Evolutionary conservation across 2,888 invertebrate genomes (phyloP), one percentile per base, ranked within the genome.

Genomic region (Oligia latruncula): DNA sequence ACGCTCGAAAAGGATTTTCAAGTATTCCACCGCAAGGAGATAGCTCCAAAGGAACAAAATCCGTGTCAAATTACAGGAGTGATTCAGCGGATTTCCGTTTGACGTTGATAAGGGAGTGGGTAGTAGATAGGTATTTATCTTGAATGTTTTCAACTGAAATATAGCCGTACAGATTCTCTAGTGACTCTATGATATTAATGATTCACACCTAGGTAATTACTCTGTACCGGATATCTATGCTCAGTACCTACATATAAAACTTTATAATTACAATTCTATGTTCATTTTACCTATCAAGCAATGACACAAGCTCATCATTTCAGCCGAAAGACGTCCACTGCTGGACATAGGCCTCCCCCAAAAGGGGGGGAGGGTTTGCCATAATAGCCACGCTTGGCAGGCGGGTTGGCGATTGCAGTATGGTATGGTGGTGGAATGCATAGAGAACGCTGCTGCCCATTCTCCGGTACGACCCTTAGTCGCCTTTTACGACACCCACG

Each of bases 61-160:
- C 60, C 81, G 64, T 65, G 77, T 83, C 83, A 65, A 83, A 77
- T 81, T 70, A 70, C 58, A 29, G n/a, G 58, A 60, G 23, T 6
- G 58, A 83, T 65, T 77, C 81, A 78, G 83, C 78, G 66, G 66
- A 77, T 77, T 75, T 66, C 23, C 2, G 52, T 60, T 60, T 70
- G 83, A 83, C 83, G 17, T 78, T 78, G 81, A 81, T 71, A 71
- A 83, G 71, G 70, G 71, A 52, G 60, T n/a, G 15, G 58, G 29
- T 35, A 60, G 52, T 64, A 13, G 64, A 20, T 8, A 4, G n/a
- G 65, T 60, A 60, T 81, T 81, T 81, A 64, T 52, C 46, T 55
- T 46, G 52, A 71, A 77, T 77, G 78, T 66, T 83, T 66, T 35
- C 52, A 82, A 77, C 83, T 77, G 6, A 81, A 77, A 77, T 70